Conservation (phyloP, 2,888 invertebrate species). For the Dyspetes luteomarginatus region DNA sequence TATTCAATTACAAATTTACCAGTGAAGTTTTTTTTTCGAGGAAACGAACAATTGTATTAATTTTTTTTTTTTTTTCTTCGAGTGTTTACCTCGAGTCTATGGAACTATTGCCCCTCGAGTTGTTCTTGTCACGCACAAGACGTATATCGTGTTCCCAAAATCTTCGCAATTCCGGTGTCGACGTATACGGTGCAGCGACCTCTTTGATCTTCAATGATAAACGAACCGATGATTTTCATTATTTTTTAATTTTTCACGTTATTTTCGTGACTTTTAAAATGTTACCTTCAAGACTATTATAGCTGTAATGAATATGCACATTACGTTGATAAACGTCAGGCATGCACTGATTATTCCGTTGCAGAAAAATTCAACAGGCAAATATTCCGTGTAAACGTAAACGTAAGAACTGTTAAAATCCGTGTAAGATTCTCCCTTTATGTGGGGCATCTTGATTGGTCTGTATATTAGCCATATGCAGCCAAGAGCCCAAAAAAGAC, state of each 20-base stretch:
- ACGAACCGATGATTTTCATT: constrained; percentile 6
- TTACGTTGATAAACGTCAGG: constrained; percentile 91
- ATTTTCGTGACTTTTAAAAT: constrained; percentile 13
- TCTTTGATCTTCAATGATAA: constrained; percentile 88
- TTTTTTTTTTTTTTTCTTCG: background rate
- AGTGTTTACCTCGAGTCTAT: constrained; percentile 76
- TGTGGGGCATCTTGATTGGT: constrained; percentile 88
- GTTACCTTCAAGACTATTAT: constrained; percentile 89
- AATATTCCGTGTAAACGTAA: constrained; percentile 89
- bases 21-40: background rate
- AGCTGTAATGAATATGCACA: constrained; percentile 92
- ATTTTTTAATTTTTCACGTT: background rate
- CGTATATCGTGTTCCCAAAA: constrained; percentile 92
- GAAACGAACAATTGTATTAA: background rate
- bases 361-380: constrained; percentile 90
- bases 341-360: constrained; percentile 92
- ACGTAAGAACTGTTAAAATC: constrained; percentile 87
- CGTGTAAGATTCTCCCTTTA: constrained; percentile 87
- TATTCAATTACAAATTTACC: background rate
- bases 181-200: constrained; percentile 92
- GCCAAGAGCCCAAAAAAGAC: constrained; percentile 89
- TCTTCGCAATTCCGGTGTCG: constrained; percentile 89
- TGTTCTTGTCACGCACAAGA: constrained; percentile 87
- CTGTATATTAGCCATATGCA: constrained; percentile 90
- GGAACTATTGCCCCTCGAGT: constrained; percentile 77